phyloP scores from a whole-genome alignment of 2,797 vertebrate genomes.

The Hipposideros larvatus region DNA sequence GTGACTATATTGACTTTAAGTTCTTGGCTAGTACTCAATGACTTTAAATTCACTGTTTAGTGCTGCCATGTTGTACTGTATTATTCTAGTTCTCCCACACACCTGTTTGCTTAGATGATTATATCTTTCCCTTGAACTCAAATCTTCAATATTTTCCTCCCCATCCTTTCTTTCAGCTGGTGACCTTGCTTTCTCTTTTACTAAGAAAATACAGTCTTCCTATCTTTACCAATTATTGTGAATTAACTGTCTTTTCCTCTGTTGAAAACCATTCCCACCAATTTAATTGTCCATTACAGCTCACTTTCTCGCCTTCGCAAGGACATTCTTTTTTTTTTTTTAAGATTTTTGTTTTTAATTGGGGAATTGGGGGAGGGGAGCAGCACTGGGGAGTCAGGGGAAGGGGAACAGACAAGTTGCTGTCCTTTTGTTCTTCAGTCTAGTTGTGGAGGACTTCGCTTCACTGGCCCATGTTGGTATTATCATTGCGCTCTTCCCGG shows the following conservation, averaged over 20 bases:
- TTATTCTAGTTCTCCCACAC: neutral
- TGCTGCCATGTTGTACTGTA: neutral
- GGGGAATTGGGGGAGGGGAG: too few relatives aligned
- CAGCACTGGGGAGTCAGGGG: too few relatives aligned
- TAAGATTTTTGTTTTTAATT: too few relatives aligned
- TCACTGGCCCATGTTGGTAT: too few relatives aligned
- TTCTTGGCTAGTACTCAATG: neutral
- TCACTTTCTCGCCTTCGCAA: neutral
- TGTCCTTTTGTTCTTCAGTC: too few relatives aligned
- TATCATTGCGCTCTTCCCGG: too few relatives aligned
- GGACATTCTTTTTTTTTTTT: too few relatives aligned
- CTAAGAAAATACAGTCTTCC: slow-evolving; percentile 37
- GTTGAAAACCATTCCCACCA: neutral
- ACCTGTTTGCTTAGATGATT: slow-evolving; percentile 2
- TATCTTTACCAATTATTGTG: slow-evolving; percentile 28
- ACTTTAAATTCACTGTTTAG: slow-evolving; percentile 36
- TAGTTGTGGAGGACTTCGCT: too few relatives aligned
- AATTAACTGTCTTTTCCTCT: slow-evolving; percentile 29
- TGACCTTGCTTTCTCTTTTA: slow-evolving; percentile 45
- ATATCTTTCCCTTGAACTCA: neutral
- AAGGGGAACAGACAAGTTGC: too few relatives aligned
- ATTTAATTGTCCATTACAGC: neutral
- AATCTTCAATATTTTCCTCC: neutral
- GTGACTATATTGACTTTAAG: neutral
- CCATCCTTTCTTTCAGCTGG: neutral